Base-by-base conservation (phyloP, 2,888 invertebrate species). In the Philaethria dido region DNA sequence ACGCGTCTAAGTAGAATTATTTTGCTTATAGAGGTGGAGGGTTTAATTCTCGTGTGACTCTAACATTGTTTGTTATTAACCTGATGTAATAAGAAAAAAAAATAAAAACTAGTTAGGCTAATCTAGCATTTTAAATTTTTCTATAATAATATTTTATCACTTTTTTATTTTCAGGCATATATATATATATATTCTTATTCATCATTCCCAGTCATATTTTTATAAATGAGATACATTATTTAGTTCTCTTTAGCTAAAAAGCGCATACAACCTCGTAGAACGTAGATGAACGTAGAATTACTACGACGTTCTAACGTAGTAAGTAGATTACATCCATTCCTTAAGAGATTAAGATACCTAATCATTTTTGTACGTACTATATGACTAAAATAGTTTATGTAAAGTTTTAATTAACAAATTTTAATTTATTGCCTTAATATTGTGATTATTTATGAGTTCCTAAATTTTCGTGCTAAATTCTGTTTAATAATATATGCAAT, bases 401-500 rank as follows among this genome's bases (percentile, higher is more conserved):
- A 16, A 42, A 0, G n/a, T n/a, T 42, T 44, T 44, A 44, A 44
- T 11, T 16, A 0, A 50, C 33, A 13, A 16, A 8, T 9, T 5
- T 4, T 11, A 50, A 1, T 50, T 1, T n/a, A 42, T 42, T n/a
- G n/a, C n/a, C 2, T 3, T n/a, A 42, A 44, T 44, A 16, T 44
- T 5, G 14, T 8, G 0, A 44, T 44, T 16, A 5, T 8, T 42
- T 16, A 44, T 2, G 8, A 25, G 22, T 29, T 20, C 1, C 47
- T 1, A 42, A 9, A 42, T 16, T 25, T 25, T 42, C 25, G 18
- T 62, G 13, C 29, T 25, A 39, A 22, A 39, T 50, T 6, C 36
- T 13, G n/a, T 13, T 59, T 14, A 25, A 59, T 50, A 42, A 64
- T 50, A 64, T 59, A 59, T 39, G 20, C 48, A 60, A 60, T 44